Base-by-base conservation (phyloP, 2,113 vertebrate species). In the Brachyistius frenatus region DNA sequence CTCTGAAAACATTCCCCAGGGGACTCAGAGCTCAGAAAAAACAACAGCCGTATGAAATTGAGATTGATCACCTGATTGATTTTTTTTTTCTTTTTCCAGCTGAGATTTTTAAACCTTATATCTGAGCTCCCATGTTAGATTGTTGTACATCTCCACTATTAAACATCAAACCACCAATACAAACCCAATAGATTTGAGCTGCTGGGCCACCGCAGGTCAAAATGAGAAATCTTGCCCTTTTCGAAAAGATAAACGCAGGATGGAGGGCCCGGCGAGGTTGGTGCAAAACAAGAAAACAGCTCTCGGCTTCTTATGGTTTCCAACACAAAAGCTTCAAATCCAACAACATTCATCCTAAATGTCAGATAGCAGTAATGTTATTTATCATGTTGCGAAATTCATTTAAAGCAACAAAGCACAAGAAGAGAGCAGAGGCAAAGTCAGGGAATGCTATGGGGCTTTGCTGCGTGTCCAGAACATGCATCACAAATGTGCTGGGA, bases 21-120 rank as follows among this genome's bases (percentile, higher is more conserved):
- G 90, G 80, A 74, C 81, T 73, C 14, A 36, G 64, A 58, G 44
- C 37, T 44, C 49, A 81, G 63, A 46, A n/a, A 47, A 72, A 85
- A 87, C 73, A 89, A 87, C 68, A 80, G 67, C 86, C 46, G 83
- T 66, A 80, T 85, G 82, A 92, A 93, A 94, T 92, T 92, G 93
- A 94, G 92, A 95, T 95, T 94, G 93, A 95, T 94, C 87, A 92
- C 33, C 4, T 36, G 80, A 94, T 94, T 83, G 94, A 95, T 94
- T 91, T 91, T 91, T 23, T 23, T 23, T 23, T 91, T 88, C 79
- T 76, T 77, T 64, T 74, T 66, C 35, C 35, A 57, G 81, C 69
- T 73, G 70, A 73, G 77, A 82, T 90, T 86, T 89, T 80, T 76
- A 82, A 82, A 92, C 87, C 86, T 86, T 73, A 86, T 74, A 86